Evolutionary conservation across 1,140 invertebrate genomes (phyloP), one percentile per base, ranked within the genome.

Genomic region (Camponotus vicinus): DNA sequence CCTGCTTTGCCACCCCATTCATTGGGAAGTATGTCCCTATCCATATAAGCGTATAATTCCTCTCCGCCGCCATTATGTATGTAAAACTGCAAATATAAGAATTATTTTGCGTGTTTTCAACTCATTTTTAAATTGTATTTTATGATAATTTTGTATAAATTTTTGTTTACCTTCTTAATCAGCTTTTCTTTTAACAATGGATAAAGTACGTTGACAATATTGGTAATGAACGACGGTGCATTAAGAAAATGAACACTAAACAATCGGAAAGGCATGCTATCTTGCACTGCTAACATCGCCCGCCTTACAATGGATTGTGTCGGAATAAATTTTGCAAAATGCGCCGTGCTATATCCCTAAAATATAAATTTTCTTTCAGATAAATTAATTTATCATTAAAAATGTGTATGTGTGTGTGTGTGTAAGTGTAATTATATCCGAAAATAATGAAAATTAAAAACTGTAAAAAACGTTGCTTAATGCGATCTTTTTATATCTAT

Each of bases 1-100:
- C 94, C 95, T n/a, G 94, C 95, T 76, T 93, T 93, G 6, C 95
- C 95, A 40, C 95, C 95, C 90, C 94, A 96, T 86, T 96, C 95
- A 7, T 92, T 92, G 0, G 95, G 95, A 27, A 96, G 85, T 76
- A 96, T 95, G 11, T 95, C 92, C 86, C 94, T 94, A 5, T 95
- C 92, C 21, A 96, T 92, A 42, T 94, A 93, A 45, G 93, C 69
- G 69, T 94, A 87, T 13, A 96, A 88, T 49, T 94, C 92, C 55
- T 95, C 93, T 6, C 86, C 87, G 6, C 90, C 92, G 42, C 89
- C 92, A 57, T 92, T 90, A 71, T 93, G 91, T 85, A 95, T 63
- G 32, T 90, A 86, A 79, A 93, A 94, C 93, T 94, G 45, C 15
- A 92, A 87, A 71, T n/a, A 34, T 21, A 45, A 63, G 8, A 73